These are phyloP conservation scores for Thripadectes ignobilis DNA, from an alignment of 2,797 vertebrate species.

Conservation along the genomic window DNA sequence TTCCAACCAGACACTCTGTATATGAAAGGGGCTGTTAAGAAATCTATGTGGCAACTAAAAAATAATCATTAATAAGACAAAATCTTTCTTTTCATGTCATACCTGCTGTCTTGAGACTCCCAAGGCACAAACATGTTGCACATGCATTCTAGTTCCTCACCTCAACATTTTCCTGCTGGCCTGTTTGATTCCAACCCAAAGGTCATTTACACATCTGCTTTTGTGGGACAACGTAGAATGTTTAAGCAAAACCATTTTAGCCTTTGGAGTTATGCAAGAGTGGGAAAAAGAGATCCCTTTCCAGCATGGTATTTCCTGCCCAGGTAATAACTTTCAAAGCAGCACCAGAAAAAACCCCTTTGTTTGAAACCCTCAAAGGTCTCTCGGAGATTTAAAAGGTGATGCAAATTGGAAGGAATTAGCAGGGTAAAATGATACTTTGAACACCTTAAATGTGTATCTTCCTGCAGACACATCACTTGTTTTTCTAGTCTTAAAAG, in stretches of 20 bases:
- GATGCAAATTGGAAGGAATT: slow-evolving; percentile 3
- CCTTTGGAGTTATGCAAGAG: neutral
- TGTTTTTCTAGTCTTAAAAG: slow-evolving; percentile 6
- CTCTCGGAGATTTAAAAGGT: neutral
- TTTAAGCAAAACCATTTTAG: neutral
- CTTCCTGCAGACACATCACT: neutral
- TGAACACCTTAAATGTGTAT: neutral
- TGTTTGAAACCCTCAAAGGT: neutral
- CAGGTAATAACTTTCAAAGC: neutral
- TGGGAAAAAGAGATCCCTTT: neutral
- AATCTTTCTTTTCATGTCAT: neutral
- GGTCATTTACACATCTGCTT: neutral
- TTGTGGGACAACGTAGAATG: neutral
- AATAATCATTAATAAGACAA: neutral
- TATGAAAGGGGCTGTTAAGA: neutral
- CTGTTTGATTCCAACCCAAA: neutral
- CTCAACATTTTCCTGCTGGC: neutral
- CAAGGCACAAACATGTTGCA: neutral
- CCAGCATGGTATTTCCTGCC: neutral
- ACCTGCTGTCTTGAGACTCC: neutral
- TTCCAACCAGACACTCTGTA: neutral
- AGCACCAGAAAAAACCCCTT: neutral
- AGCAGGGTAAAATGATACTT: neutral
- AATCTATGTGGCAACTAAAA: neutral
- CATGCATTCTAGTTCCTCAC: neutral